These are phyloP conservation scores for Danio choprae DNA, from an alignment of 2,797 vertebrate species.

Conservation along the genomic window DNA sequence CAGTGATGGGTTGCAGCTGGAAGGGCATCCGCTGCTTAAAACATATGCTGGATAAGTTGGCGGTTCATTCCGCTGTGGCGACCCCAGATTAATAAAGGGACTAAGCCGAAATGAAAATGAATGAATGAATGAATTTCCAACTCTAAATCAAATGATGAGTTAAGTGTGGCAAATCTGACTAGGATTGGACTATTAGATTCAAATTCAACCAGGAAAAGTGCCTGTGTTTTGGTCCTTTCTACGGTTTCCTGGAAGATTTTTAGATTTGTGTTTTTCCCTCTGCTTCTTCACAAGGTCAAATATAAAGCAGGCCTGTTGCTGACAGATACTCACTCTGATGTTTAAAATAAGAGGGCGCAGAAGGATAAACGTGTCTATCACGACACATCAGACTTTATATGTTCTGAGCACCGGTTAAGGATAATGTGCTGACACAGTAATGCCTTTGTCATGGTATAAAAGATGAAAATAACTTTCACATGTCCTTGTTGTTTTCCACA, in stretches of 20 bases:
- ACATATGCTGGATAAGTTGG: too few relatives aligned
- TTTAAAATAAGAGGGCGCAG: conserved; percentile 26
- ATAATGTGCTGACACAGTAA: conserved; percentile 5
- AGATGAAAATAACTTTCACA: conserved; percentile 16
- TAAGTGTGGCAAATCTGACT: too few relatives aligned
- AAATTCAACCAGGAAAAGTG: too few relatives aligned
- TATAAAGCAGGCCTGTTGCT: conserved; percentile 19
- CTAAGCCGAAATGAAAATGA: too few relatives aligned
- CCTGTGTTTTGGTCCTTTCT: not conserved
- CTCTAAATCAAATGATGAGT: too few relatives aligned
- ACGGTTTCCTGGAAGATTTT: not conserved
- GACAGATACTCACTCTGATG: conserved; percentile 25
- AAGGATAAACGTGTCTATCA: conserved; percentile 32
- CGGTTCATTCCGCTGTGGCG: too few relatives aligned
- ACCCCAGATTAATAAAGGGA: too few relatives aligned
- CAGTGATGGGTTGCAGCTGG: too few relatives aligned
- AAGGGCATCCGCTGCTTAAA: too few relatives aligned
- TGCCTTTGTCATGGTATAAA: conserved; percentile 20
- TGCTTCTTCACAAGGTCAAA: conserved; percentile 33
- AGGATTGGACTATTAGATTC: too few relatives aligned
- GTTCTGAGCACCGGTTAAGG: conserved; percentile 1
- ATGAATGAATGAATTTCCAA: too few relatives aligned
- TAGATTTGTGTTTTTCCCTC: not conserved
- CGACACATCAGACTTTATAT: conserved; percentile 25
- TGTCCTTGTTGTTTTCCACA: not conserved